Evolutionary conservation across 2,888 invertebrate species (phyloP).

Genomic region (Morpho achilles): DNA sequence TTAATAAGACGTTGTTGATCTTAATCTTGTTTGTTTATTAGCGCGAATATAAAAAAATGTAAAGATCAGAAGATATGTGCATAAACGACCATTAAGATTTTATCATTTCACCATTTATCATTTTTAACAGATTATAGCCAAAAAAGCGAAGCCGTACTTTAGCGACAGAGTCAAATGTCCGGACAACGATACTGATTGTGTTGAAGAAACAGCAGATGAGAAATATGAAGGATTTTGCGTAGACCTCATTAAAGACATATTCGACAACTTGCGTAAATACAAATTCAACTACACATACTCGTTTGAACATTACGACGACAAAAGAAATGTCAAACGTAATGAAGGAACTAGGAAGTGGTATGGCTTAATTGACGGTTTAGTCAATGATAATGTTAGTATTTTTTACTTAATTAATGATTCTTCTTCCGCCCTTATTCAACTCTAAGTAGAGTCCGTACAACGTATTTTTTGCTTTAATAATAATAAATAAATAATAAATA

Average conservation of each 20-base stretch:
- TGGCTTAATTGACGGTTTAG: slow-evolving; percentile 58
- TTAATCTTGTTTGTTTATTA: too few relatives aligned
- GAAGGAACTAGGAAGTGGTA: slow-evolving; percentile 56
- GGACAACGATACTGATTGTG: slow-evolving; percentile 41
- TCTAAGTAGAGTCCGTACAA: too few relatives aligned
- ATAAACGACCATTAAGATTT: neutral
- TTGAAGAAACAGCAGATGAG: slow-evolving; percentile 78
- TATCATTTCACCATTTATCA: neutral
- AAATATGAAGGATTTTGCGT: slow-evolving; percentile 87
- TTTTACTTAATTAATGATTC: too few relatives aligned
- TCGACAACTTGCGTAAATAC: slow-evolving; percentile 72
- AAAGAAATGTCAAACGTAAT: slow-evolving; percentile 47
- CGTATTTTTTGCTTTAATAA: neutral
- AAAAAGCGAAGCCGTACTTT: slow-evolving; percentile 86
- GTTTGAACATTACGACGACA: slow-evolving; percentile 45
- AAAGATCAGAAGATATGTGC: neutral
- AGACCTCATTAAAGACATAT: slow-evolving; percentile 85
- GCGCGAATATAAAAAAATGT: too few relatives aligned
- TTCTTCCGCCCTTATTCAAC: too few relatives aligned
- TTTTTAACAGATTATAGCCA: slow-evolving; percentile 74
- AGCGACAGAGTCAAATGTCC: slow-evolving; percentile 76
- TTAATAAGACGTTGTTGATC: neutral
- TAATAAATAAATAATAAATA: too few relatives aligned
- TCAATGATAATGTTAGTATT: slow-evolving; percentile 55
- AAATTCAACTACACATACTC: slow-evolving; percentile 58